These are phyloP conservation scores for Anastatus disparis DNA, from an alignment of 1,140 invertebrate species.

Conservation along the genomic window DNA sequence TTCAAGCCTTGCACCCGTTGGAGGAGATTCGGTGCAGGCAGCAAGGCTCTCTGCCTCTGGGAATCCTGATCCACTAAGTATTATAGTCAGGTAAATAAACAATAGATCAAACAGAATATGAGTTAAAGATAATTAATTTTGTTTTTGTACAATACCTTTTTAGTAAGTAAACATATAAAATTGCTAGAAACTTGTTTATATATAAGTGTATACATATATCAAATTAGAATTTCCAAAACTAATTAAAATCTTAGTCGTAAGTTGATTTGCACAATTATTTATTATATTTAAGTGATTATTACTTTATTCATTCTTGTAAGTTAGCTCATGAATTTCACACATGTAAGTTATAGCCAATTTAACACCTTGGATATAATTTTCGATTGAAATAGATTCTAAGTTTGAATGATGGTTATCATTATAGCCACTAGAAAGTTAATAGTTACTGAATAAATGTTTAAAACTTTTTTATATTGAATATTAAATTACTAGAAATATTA, in stretches of 20 bases:
- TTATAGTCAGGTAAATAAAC: constrained; percentile 61
- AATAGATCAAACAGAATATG: too few species aligned
- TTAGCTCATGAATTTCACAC: constrained; percentile 45
- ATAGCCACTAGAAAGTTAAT: constrained; percentile 38
- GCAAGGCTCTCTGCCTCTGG: constrained; percentile 63
- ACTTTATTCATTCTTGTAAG: constrained; percentile 3
- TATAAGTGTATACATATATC: too few species aligned
- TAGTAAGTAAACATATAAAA: too few species aligned
- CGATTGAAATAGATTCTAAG: constrained; percentile 41
- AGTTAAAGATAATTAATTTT: too few species aligned
- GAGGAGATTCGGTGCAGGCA: constrained; percentile 63
- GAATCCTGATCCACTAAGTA: constrained; percentile 61
- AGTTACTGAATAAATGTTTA: too few species aligned
- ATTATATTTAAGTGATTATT: constrained; percentile 12
- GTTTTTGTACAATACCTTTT: too few species aligned
- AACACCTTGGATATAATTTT: constrained; percentile 38
- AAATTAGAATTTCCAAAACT: too few species aligned
- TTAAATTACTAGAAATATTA: constrained; percentile 30
- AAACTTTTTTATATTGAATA: constrained; percentile 8
- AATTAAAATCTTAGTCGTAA: too few species aligned
- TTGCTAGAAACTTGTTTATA: too few species aligned
- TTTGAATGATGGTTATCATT: constrained; percentile 21
- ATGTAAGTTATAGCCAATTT: constrained; percentile 47
- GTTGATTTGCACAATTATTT: too few species aligned
- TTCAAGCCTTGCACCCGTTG: constrained; percentile 63